These are phyloP conservation scores for Aurelia aurita DNA, from an alignment of 30 jellyfish, hydroid and myxozoan species.

Conservation along the genomic window DNA sequence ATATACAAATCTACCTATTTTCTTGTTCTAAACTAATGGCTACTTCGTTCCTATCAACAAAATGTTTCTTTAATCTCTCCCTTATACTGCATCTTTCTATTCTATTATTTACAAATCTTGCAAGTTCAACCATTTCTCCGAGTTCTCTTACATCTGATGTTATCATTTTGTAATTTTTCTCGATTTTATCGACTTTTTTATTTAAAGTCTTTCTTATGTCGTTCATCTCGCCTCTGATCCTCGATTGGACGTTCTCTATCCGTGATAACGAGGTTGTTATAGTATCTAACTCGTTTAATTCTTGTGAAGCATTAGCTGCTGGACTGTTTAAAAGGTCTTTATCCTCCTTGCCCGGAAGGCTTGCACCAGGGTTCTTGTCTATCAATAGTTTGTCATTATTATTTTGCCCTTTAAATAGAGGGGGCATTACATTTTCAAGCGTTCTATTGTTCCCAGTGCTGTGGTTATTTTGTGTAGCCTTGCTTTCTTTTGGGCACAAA, in stretches of 20 bases:
- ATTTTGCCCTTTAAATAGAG: too few species aligned
- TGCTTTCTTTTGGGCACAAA: too few species aligned
- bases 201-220: not conserved
- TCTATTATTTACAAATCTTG: conserved; percentile 38
- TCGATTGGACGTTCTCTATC: not conserved
- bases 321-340: not conserved
- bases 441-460: too few species aligned
- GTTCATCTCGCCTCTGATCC: conserved; percentile 3
- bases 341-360: not conserved
- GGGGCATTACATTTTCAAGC: too few species aligned
- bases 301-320: too few species aligned
- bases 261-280: conserved; percentile 8
- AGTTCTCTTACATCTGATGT: conserved; percentile 23
- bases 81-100: conserved; percentile 9
- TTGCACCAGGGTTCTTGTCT: too few species aligned
- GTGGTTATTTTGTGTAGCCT: too few species aligned
- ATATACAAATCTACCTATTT: too few species aligned
- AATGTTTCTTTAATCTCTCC: conserved; percentile 13
- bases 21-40: too few species aligned
- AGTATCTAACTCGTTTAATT: not conserved
- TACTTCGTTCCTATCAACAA: not conserved
- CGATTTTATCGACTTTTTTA: not conserved
- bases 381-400: too few species aligned
- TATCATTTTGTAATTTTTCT: not conserved
- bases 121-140: conserved; percentile 30